phyloP scores from a whole-genome alignment of 2,113 vertebrate genomes.

The Petroica traversi region DNA sequence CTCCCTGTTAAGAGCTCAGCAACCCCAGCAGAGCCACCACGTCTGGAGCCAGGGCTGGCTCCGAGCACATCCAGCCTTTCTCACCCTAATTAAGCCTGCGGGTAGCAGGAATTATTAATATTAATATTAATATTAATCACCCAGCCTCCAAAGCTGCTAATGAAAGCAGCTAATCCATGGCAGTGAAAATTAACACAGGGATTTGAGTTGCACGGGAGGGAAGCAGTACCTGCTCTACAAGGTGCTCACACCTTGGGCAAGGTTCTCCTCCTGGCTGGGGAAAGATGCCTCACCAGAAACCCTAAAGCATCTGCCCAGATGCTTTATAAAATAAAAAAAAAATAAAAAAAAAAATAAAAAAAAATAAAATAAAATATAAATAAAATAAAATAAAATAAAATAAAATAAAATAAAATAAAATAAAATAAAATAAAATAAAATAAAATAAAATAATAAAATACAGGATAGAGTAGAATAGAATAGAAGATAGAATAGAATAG shows the following conservation, averaged over 20 bases:
- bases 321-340: too few species aligned
- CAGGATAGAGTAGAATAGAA: too few species aligned
- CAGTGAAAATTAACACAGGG: neutral
- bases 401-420: too few species aligned
- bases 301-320: neutral
- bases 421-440: too few species aligned
- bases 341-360: too few species aligned
- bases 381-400: too few species aligned
- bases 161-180: neutral
- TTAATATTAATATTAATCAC: slow-evolving; percentile 41
- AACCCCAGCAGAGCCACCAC: neutral
- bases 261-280: neutral
- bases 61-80: neutral
- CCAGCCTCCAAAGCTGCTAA: neutral
- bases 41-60: neutral
- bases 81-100: neutral
- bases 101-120: neutral
- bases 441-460: too few species aligned
- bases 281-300: neutral
- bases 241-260: rapidly evolving
- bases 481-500: too few species aligned
- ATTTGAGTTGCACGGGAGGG: neutral
- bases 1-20: neutral
- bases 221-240: rapidly evolving
- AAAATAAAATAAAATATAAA: too few species aligned